These are phyloP conservation scores for Serranus cabrilla DNA, from an alignment of 2,797 vertebrate genomes.

Conservation along the genomic window DNA sequence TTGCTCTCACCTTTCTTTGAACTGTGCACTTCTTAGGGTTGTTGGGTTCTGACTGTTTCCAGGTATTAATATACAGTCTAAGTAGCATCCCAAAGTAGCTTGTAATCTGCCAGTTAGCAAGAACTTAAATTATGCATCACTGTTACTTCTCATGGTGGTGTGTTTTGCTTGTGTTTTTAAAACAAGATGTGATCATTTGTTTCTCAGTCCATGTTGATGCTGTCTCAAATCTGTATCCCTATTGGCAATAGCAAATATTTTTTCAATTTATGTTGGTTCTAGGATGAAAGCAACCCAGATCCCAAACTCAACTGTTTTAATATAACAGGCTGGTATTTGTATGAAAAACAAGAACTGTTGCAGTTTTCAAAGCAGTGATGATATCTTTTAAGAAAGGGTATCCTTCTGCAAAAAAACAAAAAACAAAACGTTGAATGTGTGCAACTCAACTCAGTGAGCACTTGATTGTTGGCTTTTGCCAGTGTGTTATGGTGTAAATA, in stretches of 20 bases:
- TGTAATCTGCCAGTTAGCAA: conserved; percentile 26
- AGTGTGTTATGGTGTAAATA: neutral
- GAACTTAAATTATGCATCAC: conserved; percentile 51
- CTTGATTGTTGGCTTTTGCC: neutral
- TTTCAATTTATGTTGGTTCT: neutral
- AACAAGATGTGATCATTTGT: neutral
- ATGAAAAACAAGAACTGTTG: conserved; percentile 2
- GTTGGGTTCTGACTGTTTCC: conserved; percentile 19
- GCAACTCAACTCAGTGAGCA: neutral
- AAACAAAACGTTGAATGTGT: neutral
- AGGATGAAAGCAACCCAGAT: conserved; percentile 1
- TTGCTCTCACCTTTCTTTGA: neutral
- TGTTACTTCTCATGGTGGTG: conserved; percentile 27
- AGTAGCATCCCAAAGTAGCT: conserved; percentile 7
- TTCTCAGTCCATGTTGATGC: conserved; percentile 7
- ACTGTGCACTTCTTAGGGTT: conserved; percentile 11
- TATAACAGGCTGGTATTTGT: neutral
- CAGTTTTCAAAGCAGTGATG: neutral
- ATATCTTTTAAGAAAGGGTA: neutral
- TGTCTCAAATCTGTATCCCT: neutral
- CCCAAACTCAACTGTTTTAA: conserved; percentile 22
- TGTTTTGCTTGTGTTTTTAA: conserved; percentile 19
- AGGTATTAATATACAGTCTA: neutral
- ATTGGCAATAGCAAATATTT: neutral
- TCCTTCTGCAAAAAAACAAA: neutral